Evolutionary conservation across 1,140 invertebrate genomes (phyloP), one percentile per base, ranked within the genome.

Genomic region (Condylostylus longicornis): DNA sequence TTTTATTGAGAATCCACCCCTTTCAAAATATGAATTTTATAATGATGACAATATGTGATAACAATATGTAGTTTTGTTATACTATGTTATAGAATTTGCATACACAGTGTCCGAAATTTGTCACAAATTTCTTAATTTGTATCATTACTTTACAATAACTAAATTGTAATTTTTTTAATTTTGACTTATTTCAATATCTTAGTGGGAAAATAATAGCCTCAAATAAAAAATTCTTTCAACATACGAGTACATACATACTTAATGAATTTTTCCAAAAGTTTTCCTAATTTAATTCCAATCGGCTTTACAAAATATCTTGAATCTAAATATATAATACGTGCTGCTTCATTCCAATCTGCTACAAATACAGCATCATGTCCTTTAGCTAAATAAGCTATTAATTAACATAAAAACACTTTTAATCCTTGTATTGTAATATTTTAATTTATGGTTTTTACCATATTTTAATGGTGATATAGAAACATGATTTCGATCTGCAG

Each of bases 291-390:
- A 46, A 5, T 15, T n/a, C n/a, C n/a, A n/a, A n/a, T n/a, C n/a
- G n/a, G n/a, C n/a, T n/a, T 35, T 0, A 58, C 33, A 0, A 50
- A 47, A 15, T 43, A 28, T 0, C 55, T 48, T 0, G 55, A 46
- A 10, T 31, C 52, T 1, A 43, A 31, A 29, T 58, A 58, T 37
- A 54, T 51, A 39, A 58, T 15, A 6, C 27, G 44, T 19, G 55
- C 53, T 13, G 43, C 53, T 6, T 50, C 44, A 4, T 44, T 42
- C 55, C 55, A 58, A n/a, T 58, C 55, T 2, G 51, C 55, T 6
- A 58, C 15, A 3, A 58, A 28, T 0, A 58, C 30, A 28, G 55
- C 47, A 10, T 35, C 43, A 32, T 28, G 48, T 6, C 53, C 55
- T 25, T 58, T 48, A 6, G 51, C 43, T 7, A 33, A 32, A 13